These are phyloP conservation scores for Drosophila ogumai DNA, from an alignment of 1,140 invertebrate genomes.

Conservation along the genomic window DNA sequence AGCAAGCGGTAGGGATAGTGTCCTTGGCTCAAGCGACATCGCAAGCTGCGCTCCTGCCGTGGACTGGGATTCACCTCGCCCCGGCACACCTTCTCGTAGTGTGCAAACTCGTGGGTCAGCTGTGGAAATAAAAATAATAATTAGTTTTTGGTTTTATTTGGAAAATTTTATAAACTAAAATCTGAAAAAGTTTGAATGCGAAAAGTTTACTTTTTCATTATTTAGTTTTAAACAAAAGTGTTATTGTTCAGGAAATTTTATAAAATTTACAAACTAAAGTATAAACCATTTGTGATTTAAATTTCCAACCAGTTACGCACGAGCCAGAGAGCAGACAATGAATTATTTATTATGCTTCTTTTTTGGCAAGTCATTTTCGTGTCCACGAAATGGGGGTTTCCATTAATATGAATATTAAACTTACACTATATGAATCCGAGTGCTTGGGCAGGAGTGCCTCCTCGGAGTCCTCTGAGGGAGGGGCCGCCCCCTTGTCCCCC, in stretches of 20 bases:
- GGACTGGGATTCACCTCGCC: constrained; percentile 87
- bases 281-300: constrained; percentile 1
- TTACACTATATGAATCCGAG: constrained; percentile 61
- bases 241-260: not conserved
- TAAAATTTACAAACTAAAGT: not conserved
- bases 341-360: constrained; percentile 3
- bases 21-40: constrained; percentile 91
- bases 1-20: constrained; percentile 91
- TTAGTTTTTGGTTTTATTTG: not conserved
- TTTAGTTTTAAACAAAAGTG: not conserved
- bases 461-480: not conserved
- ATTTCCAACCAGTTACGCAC: constrained; percentile 10
- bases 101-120: constrained; percentile 84
- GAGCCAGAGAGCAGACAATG: not conserved
- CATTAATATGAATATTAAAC: constrained; percentile 12
- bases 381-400: not conserved
- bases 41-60: constrained; percentile 61
- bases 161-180: not conserved
- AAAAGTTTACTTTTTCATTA: not conserved
- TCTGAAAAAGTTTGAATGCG: not conserved
- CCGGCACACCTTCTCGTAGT: constrained; percentile 94
- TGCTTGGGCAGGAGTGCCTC: constrained; percentile 32
- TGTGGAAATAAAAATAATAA: constrained; percentile 9
- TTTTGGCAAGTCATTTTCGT: constrained; percentile 7
- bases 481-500: constrained; percentile 86